Evolutionary conservation across 64 coral and sea anemone genomes (phyloP).

Genomic region (Trachythela sp.): DNA sequence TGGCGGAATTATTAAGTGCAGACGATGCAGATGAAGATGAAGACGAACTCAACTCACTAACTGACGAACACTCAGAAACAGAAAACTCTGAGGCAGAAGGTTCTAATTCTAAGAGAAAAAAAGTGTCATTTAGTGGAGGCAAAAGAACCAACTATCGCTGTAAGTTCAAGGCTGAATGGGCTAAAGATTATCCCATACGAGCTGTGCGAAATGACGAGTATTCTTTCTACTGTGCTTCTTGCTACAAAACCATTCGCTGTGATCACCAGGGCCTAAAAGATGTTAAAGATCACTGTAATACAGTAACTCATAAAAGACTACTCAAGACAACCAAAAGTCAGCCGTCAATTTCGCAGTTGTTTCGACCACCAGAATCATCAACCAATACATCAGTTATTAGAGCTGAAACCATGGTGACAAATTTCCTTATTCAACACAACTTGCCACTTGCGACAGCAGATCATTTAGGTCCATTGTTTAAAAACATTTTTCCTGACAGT

Average conservation of each 20-base stretch:
- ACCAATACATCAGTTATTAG: background rate
- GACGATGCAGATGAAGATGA: no score
- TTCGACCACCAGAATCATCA: background rate
- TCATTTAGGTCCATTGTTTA: constrained; percentile 20
- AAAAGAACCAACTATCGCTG: constrained; percentile 11
- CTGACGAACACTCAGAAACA: no score
- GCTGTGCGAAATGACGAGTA: background rate
- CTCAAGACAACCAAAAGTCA: background rate
- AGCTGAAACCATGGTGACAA: constrained; percentile 29
- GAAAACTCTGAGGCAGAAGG: no score
- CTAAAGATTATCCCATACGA: background rate
- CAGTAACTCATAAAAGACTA: background rate
- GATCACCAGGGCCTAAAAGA: constrained; percentile 27
- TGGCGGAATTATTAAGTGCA: no score
- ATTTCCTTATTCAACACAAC: constrained; percentile 30
- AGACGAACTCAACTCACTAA: no score
- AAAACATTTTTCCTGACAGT: constrained; percentile 12
- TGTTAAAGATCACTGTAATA: constrained; percentile 26
- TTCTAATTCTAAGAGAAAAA: no score
- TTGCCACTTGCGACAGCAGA: constrained; percentile 20
- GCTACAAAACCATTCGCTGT: constrained; percentile 8
- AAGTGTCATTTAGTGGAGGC: background rate
- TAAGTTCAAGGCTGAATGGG: constrained; percentile 17
- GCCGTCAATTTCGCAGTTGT: constrained; percentile 25
- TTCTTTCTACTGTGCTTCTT: background rate